phyloP scores from a whole-genome alignment of 1,140 invertebrate genomes.

The Magallana gigas region DNA sequence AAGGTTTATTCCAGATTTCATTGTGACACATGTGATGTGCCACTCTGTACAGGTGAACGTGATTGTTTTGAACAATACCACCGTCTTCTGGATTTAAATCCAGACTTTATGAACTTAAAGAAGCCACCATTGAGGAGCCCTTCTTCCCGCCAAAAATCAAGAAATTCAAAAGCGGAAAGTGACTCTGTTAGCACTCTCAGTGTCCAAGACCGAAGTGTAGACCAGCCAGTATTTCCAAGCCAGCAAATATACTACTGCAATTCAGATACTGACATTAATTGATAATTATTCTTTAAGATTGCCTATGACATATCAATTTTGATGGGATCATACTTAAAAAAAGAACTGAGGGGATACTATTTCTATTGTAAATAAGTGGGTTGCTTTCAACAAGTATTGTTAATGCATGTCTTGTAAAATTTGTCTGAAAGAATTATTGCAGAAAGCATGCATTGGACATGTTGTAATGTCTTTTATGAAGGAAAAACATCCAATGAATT shows the following conservation, averaged over 20 bases:
- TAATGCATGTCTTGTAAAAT: conserved; percentile 1
- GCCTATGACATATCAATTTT: too few species aligned
- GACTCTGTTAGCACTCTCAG: neutral
- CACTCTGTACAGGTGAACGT: conserved; percentile 51
- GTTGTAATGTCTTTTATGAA: neutral
- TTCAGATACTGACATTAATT: conserved; percentile 27
- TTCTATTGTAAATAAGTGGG: too few species aligned
- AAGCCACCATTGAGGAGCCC: neutral
- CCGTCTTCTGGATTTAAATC: conserved; percentile 1
- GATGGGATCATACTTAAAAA: too few species aligned
- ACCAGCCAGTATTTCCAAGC: conserved; percentile 3
- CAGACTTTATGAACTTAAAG: neutral
- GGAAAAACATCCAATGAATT: neutral
- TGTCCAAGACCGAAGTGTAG: conserved; percentile 8
- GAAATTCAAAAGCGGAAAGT: neutral
- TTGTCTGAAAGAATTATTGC: neutral
- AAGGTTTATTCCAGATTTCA: conserved; percentile 51
- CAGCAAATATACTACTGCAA: conserved; percentile 28
- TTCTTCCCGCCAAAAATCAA: neutral
- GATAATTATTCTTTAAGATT: neutral
- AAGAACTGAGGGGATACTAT: too few species aligned
- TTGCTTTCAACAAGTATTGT: too few species aligned
- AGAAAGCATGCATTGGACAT: neutral
- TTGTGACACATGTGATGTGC: conserved; percentile 50
- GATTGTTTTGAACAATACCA: conserved; percentile 54